phyloP scores from a whole-genome alignment of 2,888 invertebrate genomes.

The Ischnus inquisitorius region DNA sequence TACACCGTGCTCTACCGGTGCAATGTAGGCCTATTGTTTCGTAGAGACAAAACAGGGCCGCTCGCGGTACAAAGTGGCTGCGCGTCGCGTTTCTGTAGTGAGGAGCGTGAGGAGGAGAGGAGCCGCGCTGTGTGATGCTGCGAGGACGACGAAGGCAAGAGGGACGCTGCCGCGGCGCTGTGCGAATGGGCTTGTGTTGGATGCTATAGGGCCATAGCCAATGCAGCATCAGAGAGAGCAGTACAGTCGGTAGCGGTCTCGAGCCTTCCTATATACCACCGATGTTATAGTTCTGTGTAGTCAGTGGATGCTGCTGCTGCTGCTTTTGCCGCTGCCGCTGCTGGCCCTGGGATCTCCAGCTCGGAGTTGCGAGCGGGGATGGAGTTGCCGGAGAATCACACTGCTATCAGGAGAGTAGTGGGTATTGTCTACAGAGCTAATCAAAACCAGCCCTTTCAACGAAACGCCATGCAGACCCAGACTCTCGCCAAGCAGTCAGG shows the following conservation, averaged over 20 bases:
- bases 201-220: background rate
- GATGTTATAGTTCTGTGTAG: slow-evolving; percentile 37
- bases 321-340: background rate
- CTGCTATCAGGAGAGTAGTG: slow-evolving; percentile 75
- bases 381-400: slow-evolving; percentile 67
- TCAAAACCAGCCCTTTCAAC: slow-evolving; percentile 85
- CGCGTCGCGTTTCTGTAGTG: slow-evolving; percentile 78
- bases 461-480: slow-evolving; percentile 75
- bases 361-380: slow-evolving; percentile 37
- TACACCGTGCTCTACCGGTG: slow-evolving; percentile 54
- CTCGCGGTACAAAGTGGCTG: slow-evolving; percentile 84
- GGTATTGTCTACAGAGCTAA: slow-evolving; percentile 85
- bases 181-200: slow-evolving; percentile 16
- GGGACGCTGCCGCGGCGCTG: background rate
- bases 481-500: slow-evolving; percentile 28
- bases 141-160: slow-evolving; percentile 29
- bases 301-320: slow-evolving; percentile 18
- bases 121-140: slow-evolving; percentile 56
- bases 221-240: slow-evolving; percentile 30
- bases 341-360: slow-evolving; percentile 31
- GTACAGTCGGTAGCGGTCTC: slow-evolving; percentile 34
- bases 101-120: slow-evolving; percentile 73
- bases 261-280: background rate
- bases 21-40: slow-evolving; percentile 82
- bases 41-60: slow-evolving; percentile 84